Evolutionary conservation across 1,140 invertebrate genomes (phyloP).

Genomic region (Chymomyza costata): DNA sequence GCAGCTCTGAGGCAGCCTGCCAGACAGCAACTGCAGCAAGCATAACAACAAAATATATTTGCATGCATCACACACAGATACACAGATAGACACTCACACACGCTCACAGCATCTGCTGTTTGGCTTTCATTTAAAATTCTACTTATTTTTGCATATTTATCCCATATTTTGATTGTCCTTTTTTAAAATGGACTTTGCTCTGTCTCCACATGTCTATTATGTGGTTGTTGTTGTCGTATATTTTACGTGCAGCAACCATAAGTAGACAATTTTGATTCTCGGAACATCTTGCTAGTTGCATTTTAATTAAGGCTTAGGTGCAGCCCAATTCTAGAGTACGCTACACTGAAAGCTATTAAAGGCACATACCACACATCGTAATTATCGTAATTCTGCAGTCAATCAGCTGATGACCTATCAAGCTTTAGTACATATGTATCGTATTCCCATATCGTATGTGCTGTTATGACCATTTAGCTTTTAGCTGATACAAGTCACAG

Average conservation of each 20-base stretch:
- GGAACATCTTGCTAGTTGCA: conserved; percentile 34
- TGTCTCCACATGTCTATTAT: conserved; percentile 34
- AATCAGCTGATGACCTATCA: too few relatives aligned
- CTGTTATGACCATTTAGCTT: too few relatives aligned
- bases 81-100: conserved; percentile 7
- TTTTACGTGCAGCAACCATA: conserved; percentile 51
- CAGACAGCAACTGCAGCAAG: conserved; percentile 3
- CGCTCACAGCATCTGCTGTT: conserved; percentile 27
- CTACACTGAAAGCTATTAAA: too few relatives aligned
- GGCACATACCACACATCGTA: too few relatives aligned
- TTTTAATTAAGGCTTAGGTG: conserved; percentile 36
- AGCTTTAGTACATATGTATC: too few relatives aligned
- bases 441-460: too few relatives aligned
- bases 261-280: conserved; percentile 47
- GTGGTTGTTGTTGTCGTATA: conserved; percentile 32
- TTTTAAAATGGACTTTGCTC: conserved; percentile 27
- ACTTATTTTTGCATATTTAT: conserved; percentile 68
- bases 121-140: conserved; percentile 66
- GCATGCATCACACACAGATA: conserved; percentile 44
- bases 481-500: too few relatives aligned
- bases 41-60: too few relatives aligned
- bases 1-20: conserved; percentile 14
- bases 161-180: conserved; percentile 27
- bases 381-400: too few relatives aligned
- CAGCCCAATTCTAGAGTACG: too few relatives aligned